Base-by-base conservation (phyloP, 2,888 invertebrate genomes). In the Amiota mariae region DNA sequence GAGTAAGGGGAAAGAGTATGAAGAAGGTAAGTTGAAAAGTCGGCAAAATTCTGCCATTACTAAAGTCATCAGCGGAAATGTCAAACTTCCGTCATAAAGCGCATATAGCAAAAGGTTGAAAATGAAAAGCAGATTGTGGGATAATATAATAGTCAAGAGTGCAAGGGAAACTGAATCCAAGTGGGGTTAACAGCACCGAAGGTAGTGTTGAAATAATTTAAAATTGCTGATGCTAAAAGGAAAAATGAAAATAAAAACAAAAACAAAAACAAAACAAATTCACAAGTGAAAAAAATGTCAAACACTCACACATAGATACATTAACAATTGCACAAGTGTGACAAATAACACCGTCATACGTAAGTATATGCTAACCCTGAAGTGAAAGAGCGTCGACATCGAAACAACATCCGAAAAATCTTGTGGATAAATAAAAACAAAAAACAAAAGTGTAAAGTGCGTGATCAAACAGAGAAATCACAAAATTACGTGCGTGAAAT, bases 401-500 rank as follows among this genome's bases (percentile, higher is more conserved):
- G 13, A 36, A 46, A 24, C 36, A 36, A 12, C 46, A 63, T n/a
- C 63, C 24, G 54, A n/a, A 12, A 36, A 36, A 36, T 36, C 8
- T n/a, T n/a, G n/a, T 10, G 20, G 20, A 15, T 9, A 54, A 36
- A n/a, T n/a, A 9, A 46, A 15, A 9, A n/a, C 47, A 66, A 48
- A 47, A 70, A 57, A 70, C 56, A 70, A 57, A 61, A 49, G 56
- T 20, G 57, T 47, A 59, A 71, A 48, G 59, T 61, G 71, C 71
- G 59, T 71, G 59, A 57, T 61, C 59, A 47, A 59, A 71, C 59
- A 61, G 20, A 71, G 51, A 71, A 71, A 71, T 71, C 61, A 71
- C 71, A 59, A 71, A 71, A 71, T 71, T 71, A 71, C 71, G 71
- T 71, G 71, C 71, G 57, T 57, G 20, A 47, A 51, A 68, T 63